Evolutionary conservation across 2,888 invertebrate species (phyloP).

Genomic region (Ichneumoninae sp.): DNA sequence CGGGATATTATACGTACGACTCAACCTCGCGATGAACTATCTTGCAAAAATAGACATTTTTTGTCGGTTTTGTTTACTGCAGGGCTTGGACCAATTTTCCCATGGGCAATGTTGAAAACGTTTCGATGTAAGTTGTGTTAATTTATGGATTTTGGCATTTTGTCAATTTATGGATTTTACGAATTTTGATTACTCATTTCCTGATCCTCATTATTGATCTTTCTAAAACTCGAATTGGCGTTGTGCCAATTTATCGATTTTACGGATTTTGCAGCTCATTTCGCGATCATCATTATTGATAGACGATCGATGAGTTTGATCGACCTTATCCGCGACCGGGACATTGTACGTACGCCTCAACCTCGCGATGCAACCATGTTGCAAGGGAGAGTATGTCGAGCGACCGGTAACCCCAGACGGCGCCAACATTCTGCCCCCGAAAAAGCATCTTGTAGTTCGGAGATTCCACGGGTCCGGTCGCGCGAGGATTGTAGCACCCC

Average conservation of each 20-base stretch:
- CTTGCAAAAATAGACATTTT: too few relatives aligned
- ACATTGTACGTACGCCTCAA: neutral
- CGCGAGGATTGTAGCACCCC: conserved; percentile 2
- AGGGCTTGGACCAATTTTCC: neutral
- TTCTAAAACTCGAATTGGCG: too few relatives aligned
- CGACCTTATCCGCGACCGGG: too few relatives aligned
- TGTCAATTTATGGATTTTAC: too few relatives aligned
- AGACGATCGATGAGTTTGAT: neutral
- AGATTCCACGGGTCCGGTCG: conserved; percentile 60
- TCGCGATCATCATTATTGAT: neutral
- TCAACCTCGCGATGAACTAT: too few relatives aligned
- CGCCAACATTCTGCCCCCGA: conserved; percentile 71
- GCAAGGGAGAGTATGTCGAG: conserved; percentile 16
- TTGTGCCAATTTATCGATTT: too few relatives aligned
- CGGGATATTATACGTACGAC: too few relatives aligned
- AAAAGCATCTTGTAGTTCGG: conserved; percentile 67
- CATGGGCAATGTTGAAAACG: neutral
- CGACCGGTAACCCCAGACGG: conserved; percentile 49
- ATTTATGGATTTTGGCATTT: too few relatives aligned
- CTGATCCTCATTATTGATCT: too few relatives aligned
- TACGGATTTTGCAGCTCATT: neutral
- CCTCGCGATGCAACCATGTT: neutral
- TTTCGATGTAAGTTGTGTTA: neutral
- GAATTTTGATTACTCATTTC: too few relatives aligned
- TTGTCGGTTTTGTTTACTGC: too few relatives aligned